Evolutionary conservation across 2,113 vertebrate genomes (phyloP), one percentile per base, ranked within the genome.

Genomic region (Gopherus evgoodei): DNA sequence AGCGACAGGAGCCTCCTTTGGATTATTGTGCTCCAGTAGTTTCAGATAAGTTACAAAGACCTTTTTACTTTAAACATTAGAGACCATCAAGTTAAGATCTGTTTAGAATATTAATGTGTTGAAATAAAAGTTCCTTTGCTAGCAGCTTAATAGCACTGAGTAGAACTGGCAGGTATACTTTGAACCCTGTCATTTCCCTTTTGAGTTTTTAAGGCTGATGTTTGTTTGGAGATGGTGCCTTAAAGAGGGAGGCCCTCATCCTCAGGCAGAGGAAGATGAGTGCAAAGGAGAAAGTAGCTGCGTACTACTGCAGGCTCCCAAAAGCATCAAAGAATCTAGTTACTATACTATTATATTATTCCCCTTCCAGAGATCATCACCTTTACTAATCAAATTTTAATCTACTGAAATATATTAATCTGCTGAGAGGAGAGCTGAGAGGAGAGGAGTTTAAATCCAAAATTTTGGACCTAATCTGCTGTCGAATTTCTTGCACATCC

Each of bases 61-160:
- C 21, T 81, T 85, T 80, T 47, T 29, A 82, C 57, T 86, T 75
- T 69, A 62, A 49, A 88, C 29, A 0, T 29, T 11, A 44, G 88
- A 65, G 91, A 82, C 38, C 81, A 88, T 24, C 6, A 2, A 56
- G 86, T 25, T 86, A 76, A 38, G 65, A 76, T 19, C 65, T 42
- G n/a, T 81, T 50, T 84, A 78, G 81, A 31, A 81, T 57, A 54
- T 47, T 83, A 84, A 88, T 53, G 27, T 83, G 88, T 76, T 88
- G 56, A 69, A 83, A 75, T 47, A 14, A 22, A 72, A 35, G 47
- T 79, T 78, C 81, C 86, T 90, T 90, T 57, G 88, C 84, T 62
- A 69, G 65, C 50, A 75, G 76, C 65, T 83, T 89, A 87, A 84
- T 72, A 84, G 95, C 56, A 90, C 94, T 91, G 94, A 86, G 96